These are phyloP conservation scores for Cremastinae sp. DNA, from an alignment of 2,888 invertebrate genomes.

Conservation along the genomic window DNA sequence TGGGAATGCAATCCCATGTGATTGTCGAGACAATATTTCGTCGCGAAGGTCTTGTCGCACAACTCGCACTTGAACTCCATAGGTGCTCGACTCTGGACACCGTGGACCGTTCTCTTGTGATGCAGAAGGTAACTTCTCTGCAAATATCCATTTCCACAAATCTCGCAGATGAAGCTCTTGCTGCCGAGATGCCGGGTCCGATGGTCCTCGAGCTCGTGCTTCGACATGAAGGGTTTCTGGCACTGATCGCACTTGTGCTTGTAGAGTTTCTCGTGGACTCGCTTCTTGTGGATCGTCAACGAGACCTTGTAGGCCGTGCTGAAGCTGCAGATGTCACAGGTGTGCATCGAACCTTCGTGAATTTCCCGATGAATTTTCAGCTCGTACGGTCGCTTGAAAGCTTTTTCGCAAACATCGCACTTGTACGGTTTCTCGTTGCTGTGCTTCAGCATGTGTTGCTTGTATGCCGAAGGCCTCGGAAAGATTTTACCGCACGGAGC, in stretches of 20 bases:
- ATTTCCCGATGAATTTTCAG: conserved; percentile 64
- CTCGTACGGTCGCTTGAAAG: conserved; percentile 62
- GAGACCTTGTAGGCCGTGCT: conserved; percentile 55
- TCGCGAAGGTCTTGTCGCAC: conserved; percentile 61
- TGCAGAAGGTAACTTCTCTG: conserved; percentile 44
- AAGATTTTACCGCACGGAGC: conserved; percentile 27
- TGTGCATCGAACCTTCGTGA: conserved; percentile 61
- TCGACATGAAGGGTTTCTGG: conserved; percentile 60
- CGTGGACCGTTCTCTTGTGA: conserved; percentile 58
- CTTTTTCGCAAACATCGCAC: conserved; percentile 59
- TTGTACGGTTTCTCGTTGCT: conserved; percentile 53
- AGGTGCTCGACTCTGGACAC: conserved; percentile 58
- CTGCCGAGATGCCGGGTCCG: conserved; percentile 47
- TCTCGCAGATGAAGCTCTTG: conserved; percentile 63
- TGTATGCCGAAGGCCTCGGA: conserved; percentile 35
- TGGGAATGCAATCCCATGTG: conserved; percentile 64
- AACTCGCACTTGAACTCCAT: conserved; percentile 54
- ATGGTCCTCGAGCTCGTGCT: conserved; percentile 62
- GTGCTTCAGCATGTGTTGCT: conserved; percentile 58
- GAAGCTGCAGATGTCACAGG: conserved; percentile 54
- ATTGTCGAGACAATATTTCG: conserved; percentile 57
- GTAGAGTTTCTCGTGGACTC: conserved; percentile 54
- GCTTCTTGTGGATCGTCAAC: conserved; percentile 60
- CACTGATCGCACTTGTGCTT: conserved; percentile 62
- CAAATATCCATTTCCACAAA: conserved; percentile 63